Conservation (phyloP, 2,797 vertebrate species). For the Siniperca obscura region DNA sequence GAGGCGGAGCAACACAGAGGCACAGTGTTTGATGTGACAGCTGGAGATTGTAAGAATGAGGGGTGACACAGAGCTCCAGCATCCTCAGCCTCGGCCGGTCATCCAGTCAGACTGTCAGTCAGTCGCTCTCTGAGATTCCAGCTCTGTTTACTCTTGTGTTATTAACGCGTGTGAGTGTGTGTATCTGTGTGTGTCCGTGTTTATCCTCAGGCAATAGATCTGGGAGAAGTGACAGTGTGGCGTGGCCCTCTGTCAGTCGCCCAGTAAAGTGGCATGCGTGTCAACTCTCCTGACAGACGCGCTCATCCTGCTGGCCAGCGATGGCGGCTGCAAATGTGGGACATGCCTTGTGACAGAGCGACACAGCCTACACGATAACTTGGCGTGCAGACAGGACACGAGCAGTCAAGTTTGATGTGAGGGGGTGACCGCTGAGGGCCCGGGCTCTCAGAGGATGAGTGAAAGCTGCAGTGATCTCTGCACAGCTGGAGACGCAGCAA, state of each 20-base stretch:
- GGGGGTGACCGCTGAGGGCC: constrained; percentile 72
- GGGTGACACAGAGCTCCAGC: constrained; percentile 80
- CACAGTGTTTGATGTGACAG: constrained; percentile 87
- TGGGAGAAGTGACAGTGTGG: constrained; percentile 83
- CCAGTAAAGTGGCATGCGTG: constrained; percentile 85
- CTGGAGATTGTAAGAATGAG: constrained; percentile 88
- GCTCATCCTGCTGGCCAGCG: constrained; percentile 81
- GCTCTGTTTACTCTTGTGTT: constrained; percentile 77
- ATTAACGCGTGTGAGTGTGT: constrained; percentile 65
- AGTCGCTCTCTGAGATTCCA: constrained; percentile 70
- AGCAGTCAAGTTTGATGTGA: constrained; percentile 82
- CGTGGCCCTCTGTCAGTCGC: constrained; percentile 83
- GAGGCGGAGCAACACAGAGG: constrained; percentile 63
- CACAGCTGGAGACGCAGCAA: constrained; percentile 71
- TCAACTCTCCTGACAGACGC: constrained; percentile 86
- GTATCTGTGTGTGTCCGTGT: constrained; percentile 56
- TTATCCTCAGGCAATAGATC: constrained; percentile 81
- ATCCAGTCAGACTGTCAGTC: constrained; percentile 79
- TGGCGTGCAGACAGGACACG: constrained; percentile 78
- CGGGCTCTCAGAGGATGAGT: constrained; percentile 53
- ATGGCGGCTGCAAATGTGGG: constrained; percentile 83
- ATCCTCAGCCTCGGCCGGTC: constrained; percentile 69
- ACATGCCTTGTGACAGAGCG: constrained; percentile 84
- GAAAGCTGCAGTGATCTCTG: constrained; percentile 74
- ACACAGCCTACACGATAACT: constrained; percentile 81